Base-by-base conservation (phyloP, 2,888 invertebrate genomes). In the Leptodirus hochenwartii region DNA sequence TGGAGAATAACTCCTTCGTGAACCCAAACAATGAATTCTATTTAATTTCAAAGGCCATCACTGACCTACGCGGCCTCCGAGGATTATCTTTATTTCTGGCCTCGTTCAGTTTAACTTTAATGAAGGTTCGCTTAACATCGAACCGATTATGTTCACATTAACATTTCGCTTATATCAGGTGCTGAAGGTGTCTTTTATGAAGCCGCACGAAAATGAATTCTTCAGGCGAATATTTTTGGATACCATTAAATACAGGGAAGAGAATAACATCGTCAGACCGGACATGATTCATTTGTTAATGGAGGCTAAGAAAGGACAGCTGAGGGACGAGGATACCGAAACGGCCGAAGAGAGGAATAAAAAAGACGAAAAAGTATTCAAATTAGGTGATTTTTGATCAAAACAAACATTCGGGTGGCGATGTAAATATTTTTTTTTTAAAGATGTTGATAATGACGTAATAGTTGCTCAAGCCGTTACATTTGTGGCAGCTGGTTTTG, bases 401-500 rank as follows among this genome's bases (percentile, higher is more conserved):
- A 8, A 8, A 25, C 25, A 25, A 8, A 25, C 6, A 25, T 8
- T 10, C 25, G n/a, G 8, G n/a, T n/a, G n/a, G n/a, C n/a, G n/a
- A n/a, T n/a, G n/a, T n/a, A n/a, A n/a, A n/a, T n/a, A n/a, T n/a
- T n/a, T n/a, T n/a, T n/a, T n/a, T n/a, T n/a, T n/a, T n/a, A n/a
- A n/a, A n/a, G n/a, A n/a, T n/a, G n/a, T n/a, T n/a, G n/a, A n/a
- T 8, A 25, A 25, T 10, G 25, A 25, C 2, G 37, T 39, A 22
- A 37, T 41, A 10, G 29, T 34, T 14, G 34, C 39, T 1, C 39
- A 42, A 22, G 33, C 37, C 2, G 30, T 41, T 11, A 4, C 39
- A 5, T 41, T 42, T 32, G 36, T 40, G 23, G 22, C 41, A 8
- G 42, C 34, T 9, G 42, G 42, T n/a, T 40, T 37, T 15, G 42